Percentiles rank a stretch among this genome's conserved stretches.
Conservation (phyloP, 1,140 invertebrate species). For the Phocides pigmalion region DNA sequence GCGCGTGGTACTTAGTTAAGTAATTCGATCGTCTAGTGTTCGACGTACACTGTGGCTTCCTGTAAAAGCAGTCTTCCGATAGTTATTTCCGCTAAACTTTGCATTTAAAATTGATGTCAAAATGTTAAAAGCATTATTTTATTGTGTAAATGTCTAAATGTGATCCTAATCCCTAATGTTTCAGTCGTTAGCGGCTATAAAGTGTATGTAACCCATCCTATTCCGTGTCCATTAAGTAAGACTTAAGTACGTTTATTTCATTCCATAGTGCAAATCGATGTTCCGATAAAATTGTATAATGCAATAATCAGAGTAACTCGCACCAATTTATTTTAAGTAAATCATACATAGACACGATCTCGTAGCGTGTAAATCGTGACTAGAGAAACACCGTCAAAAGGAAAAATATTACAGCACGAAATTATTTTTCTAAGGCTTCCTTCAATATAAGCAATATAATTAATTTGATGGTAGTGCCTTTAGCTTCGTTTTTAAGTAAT, state of each 20-base stretch:
- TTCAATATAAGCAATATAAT: conserved; percentile 77
- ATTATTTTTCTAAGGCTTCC: conserved; percentile 78
- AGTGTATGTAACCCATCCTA: conserved; percentile 45
- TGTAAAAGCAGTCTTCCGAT: conserved; percentile 82
- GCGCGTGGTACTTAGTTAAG: conserved; percentile 74
- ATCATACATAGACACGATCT: conserved; percentile 57
- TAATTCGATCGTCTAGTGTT: conserved; percentile 72
- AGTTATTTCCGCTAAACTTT: conserved; percentile 77
- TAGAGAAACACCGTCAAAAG: conserved; percentile 59
- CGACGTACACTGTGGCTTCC: conserved; percentile 78
- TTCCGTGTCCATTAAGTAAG: conserved; percentile 46
- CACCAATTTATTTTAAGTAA: conserved; percentile 46
- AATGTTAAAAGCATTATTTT: conserved; percentile 42
- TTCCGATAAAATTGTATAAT: conserved; percentile 47
- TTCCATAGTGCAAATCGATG: conserved; percentile 57
- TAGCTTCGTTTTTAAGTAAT: conserved; percentile 74
- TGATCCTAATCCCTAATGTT: conserved; percentile 41
- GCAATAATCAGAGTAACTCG: conserved; percentile 34
- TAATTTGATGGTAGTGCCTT: conserved; percentile 82
- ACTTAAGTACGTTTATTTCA: conserved; percentile 45
- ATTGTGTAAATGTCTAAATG: conserved; percentile 39
- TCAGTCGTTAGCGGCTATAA: conserved; percentile 42
- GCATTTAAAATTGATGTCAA: conserved; percentile 76
- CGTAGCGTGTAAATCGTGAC: conserved; percentile 41
- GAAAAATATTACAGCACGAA: conserved; percentile 62